These are phyloP conservation scores for Tetragonula clypearis DNA, from an alignment of 1,140 invertebrate genomes.

Conservation along the genomic window DNA sequence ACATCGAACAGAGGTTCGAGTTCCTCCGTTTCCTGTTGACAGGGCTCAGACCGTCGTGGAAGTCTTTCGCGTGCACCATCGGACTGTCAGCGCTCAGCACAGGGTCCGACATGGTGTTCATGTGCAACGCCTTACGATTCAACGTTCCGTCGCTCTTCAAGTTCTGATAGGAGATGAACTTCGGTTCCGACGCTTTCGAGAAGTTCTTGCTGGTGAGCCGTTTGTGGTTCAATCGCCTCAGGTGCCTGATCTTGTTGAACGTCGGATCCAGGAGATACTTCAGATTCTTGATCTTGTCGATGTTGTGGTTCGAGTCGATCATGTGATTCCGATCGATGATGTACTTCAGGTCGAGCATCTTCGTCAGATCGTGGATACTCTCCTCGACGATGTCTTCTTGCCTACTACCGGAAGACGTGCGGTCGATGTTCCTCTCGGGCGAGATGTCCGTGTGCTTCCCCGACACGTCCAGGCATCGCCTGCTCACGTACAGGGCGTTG, in stretches of 20 bases:
- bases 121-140: conserved; percentile 59
- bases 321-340: conserved; percentile 74
- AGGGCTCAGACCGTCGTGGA: conserved; percentile 51
- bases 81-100: conserved; percentile 67
- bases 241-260: conserved; percentile 76
- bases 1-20: conserved; percentile 73
- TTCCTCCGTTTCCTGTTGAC: conserved; percentile 54
- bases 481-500: conserved; percentile 67
- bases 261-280: conserved; percentile 78
- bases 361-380: conserved; percentile 75
- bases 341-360: conserved; percentile 78
- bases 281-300: conserved; percentile 76
- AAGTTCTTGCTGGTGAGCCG: conserved; percentile 62
- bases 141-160: conserved; percentile 67
- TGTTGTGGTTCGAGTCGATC: conserved; percentile 78
- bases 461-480: conserved; percentile 67
- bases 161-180: conserved; percentile 77
- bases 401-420: conserved; percentile 54
- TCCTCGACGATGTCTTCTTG: conserved; percentile 73
- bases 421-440: conserved; percentile 63
- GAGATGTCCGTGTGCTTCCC: conserved; percentile 72
- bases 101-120: conserved; percentile 77
- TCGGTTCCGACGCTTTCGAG: conserved; percentile 63
- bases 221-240: conserved; percentile 74
- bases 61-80: conserved; percentile 37